Evolutionary conservation across 2,888 invertebrate genomes (phyloP).

Genomic region (Acrobasis consociella): DNA sequence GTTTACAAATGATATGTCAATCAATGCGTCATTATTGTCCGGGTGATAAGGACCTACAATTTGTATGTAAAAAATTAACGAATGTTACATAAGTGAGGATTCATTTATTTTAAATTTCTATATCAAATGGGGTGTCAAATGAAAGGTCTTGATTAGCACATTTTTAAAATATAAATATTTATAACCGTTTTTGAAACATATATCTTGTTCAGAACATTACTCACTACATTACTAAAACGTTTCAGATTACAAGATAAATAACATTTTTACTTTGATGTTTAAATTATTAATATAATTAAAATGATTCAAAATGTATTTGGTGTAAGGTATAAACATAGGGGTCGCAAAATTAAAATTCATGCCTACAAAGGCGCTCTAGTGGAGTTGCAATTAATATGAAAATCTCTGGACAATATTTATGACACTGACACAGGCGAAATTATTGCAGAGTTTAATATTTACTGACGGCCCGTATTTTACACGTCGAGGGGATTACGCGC

Average conservation of each 20-base stretch:
- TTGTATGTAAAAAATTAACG: too few species aligned
- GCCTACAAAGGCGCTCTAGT: constrained; percentile 59
- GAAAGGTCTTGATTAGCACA: too few species aligned
- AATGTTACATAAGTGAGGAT: too few species aligned
- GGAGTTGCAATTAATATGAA: constrained; percentile 70
- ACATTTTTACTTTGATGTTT: background rate
- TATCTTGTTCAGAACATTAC: too few species aligned
- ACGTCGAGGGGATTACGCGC: constrained; percentile 68
- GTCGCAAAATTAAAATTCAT: constrained; percentile 62
- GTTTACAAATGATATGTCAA: too few species aligned
- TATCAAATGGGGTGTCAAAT: too few species aligned
- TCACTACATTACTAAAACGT: too few species aligned
- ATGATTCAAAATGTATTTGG: background rate
- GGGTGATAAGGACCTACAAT: too few species aligned
- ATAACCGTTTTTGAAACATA: too few species aligned
- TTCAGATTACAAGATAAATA: background rate
- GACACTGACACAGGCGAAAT: constrained; percentile 65
- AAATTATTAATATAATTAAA: background rate
- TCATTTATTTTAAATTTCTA: too few species aligned
- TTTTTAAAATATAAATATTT: too few species aligned
- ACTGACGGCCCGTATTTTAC: constrained; percentile 74
- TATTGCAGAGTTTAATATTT: constrained; percentile 73
- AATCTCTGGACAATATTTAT: constrained; percentile 72
- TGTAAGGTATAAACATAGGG: constrained; percentile 33
- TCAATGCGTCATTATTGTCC: too few species aligned